Percentiles rank a stretch among this genome's conserved stretches.
Evolutionary conservation across 2,797 vertebrate genomes (phyloP).

Genomic region (Smutsia gigantea): DNA sequence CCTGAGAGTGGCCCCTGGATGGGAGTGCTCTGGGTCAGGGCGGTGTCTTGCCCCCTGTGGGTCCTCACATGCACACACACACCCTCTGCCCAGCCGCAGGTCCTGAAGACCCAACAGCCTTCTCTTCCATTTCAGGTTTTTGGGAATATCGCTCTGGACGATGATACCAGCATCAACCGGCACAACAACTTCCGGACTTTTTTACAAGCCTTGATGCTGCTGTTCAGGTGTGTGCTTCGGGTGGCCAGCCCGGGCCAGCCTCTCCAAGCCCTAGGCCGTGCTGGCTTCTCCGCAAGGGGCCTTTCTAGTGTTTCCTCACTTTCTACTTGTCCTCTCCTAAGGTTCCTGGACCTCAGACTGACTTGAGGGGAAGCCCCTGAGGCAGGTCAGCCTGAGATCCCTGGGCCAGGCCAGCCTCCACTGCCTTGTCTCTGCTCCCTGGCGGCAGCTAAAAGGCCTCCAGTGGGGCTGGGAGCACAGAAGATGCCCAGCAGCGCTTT

Average conservation of each 20-base stretch:
- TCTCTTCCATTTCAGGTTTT: conserved; percentile 91
- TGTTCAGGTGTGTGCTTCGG: conserved; percentile 91
- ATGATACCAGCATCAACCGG: conserved; percentile 92
- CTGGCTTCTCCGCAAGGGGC: not conserved
- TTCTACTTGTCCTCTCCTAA: not conserved
- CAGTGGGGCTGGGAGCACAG: not conserved
- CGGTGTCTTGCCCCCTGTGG: accelerated
- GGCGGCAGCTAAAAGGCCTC: not conserved
- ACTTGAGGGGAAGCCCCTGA: not conserved
- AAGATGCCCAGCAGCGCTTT: not conserved
- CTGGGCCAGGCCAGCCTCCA: not conserved
- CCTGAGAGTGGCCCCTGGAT: accelerated
- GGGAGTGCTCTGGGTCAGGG: not conserved
- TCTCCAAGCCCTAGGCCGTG: accelerated
- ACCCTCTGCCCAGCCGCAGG: accelerated
- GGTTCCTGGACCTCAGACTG: not conserved
- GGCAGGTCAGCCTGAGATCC: not conserved
- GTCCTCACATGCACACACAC: accelerated
- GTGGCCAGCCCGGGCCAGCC: not conserved
- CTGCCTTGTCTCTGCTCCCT: not conserved
- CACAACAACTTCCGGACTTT: conserved; percentile 99
- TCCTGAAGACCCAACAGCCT: accelerated
- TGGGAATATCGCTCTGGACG: conserved; percentile 95
- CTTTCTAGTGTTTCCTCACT: not conserved
- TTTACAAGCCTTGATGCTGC: conserved; percentile 95